Conservation (phyloP, 1,140 invertebrate species). For the Diploscapter pachys region DNA sequence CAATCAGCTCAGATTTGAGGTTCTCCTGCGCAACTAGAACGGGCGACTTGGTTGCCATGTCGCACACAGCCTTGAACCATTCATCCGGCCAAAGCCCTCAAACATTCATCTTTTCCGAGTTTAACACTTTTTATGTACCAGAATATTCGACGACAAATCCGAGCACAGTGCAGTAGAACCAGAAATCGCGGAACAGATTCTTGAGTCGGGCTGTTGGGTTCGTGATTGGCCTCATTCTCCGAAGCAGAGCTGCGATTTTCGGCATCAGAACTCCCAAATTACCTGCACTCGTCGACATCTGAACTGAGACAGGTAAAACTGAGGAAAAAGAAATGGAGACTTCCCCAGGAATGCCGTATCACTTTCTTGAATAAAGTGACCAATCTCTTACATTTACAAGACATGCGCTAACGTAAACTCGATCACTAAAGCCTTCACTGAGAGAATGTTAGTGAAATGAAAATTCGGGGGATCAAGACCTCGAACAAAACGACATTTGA, state of each 20-base stretch:
- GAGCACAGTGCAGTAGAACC: slow-evolving; percentile 98
- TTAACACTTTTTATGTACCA: slow-evolving; percentile 67
- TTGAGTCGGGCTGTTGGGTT: slow-evolving; percentile 86
- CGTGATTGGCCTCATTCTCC: slow-evolving; percentile 78
- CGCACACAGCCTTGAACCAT: slow-evolving; percentile 92
- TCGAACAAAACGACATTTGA: neutral
- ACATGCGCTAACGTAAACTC: too few relatives aligned
- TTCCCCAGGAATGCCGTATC: neutral
- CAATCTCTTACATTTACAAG: too few relatives aligned
- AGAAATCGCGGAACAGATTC: slow-evolving; percentile 95
- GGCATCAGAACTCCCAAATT: slow-evolving; percentile 89
- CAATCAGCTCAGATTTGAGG: slow-evolving; percentile 86
- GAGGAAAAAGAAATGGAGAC: slow-evolving; percentile 2
- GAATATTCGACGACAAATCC: slow-evolving; percentile 84
- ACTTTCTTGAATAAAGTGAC: neutral
- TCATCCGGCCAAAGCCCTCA: slow-evolving; percentile 82
- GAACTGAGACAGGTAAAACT: slow-evolving; percentile 31
- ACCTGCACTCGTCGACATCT: slow-evolving; percentile 86
- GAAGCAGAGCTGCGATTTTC: slow-evolving; percentile 64
- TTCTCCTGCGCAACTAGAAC: slow-evolving; percentile 75
- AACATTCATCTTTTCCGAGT: slow-evolving; percentile 21
- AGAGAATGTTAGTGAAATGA: too few relatives aligned
- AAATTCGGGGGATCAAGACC: neutral
- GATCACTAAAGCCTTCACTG: too few relatives aligned
- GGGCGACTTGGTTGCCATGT: slow-evolving; percentile 93